Conservation (phyloP, 2,113 vertebrate genomes). For the Diphyllodes magnificus region DNA sequence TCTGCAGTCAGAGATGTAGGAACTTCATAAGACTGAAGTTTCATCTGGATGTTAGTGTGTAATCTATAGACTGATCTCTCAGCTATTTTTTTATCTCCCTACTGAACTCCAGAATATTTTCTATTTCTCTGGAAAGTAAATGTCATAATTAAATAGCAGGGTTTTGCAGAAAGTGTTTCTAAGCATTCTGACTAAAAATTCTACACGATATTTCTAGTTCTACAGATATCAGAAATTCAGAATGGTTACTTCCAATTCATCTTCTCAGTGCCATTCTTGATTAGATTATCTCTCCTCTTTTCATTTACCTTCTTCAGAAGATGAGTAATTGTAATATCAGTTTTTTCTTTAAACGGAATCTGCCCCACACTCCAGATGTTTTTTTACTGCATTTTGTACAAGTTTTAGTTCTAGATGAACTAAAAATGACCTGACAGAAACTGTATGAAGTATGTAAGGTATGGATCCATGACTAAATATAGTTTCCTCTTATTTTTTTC, state of each 20-base stretch:
- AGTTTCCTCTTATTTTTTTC: not conserved
- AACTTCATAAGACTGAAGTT: not conserved
- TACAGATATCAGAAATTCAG: not conserved
- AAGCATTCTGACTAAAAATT: not conserved
- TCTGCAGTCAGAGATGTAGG: not conserved
- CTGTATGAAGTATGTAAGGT: not conserved
- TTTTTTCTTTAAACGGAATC: not conserved
- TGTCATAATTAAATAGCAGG: not conserved
- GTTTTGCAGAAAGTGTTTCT: not conserved
- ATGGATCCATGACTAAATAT: not conserved
- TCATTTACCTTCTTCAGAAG: not conserved
- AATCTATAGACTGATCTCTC: not conserved
- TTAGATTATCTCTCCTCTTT: not conserved
- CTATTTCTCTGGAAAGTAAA: not conserved
- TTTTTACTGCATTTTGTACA: not conserved
- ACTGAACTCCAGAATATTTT: not conserved
- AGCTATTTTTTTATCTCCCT: not conserved
- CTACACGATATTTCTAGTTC: not conserved
- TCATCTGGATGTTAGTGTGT: not conserved
- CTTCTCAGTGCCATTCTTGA: not conserved
- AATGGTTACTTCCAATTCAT: not conserved
- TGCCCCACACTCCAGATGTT: not conserved
- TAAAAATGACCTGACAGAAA: not conserved
- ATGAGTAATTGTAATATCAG: not conserved
- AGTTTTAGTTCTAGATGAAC: not conserved